phyloP scores from a whole-genome alignment of 1,140 invertebrate genomes.

The Drosophila rhopaloa region DNA sequence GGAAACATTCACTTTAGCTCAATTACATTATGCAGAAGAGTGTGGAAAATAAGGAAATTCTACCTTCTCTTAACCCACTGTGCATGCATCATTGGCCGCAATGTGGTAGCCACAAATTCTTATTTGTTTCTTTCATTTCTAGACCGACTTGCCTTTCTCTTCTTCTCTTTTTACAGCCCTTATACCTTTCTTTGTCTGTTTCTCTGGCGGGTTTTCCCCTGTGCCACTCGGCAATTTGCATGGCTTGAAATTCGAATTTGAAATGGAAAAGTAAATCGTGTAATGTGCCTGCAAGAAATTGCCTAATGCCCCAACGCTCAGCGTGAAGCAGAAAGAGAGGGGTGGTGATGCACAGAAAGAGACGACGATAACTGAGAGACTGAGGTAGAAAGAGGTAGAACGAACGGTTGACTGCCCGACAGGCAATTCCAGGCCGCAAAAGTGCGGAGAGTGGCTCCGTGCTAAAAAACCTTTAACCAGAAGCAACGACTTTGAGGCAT shows the following conservation, averaged over 20 bases:
- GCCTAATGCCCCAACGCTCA: conserved; percentile 64
- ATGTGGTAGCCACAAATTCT: conserved; percentile 61
- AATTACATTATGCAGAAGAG: no score
- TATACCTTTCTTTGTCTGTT: conserved; percentile 9
- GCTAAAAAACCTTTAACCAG: conserved; percentile 70
- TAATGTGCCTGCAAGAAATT: conserved; percentile 80
- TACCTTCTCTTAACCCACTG: conserved; percentile 4
- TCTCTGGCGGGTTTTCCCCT: conserved; percentile 32
- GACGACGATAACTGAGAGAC: conserved; percentile 4
- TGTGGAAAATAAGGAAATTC: no score
- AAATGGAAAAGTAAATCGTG: conserved; percentile 81
- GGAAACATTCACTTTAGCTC: no score
- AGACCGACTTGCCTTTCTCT: conserved; percentile 18
- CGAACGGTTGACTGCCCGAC: conserved; percentile 25
- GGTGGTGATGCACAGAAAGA: not conserved
- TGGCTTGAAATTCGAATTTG: conserved; percentile 75
- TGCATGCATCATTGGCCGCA: conserved; percentile 70
- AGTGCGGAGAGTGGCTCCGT: conserved; percentile 60
- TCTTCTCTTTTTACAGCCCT: conserved; percentile 2
- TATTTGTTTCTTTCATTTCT: conserved; percentile 64
- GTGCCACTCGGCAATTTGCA: conserved; percentile 73
- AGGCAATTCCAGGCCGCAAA: conserved; percentile 66
- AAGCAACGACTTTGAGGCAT: conserved; percentile 72
- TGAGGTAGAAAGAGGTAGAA: conserved; percentile 2
- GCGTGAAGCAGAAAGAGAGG: conserved; percentile 13